phyloP scores from a whole-genome alignment of 2,888 invertebrate genomes.

The Megamerina dolium region DNA sequence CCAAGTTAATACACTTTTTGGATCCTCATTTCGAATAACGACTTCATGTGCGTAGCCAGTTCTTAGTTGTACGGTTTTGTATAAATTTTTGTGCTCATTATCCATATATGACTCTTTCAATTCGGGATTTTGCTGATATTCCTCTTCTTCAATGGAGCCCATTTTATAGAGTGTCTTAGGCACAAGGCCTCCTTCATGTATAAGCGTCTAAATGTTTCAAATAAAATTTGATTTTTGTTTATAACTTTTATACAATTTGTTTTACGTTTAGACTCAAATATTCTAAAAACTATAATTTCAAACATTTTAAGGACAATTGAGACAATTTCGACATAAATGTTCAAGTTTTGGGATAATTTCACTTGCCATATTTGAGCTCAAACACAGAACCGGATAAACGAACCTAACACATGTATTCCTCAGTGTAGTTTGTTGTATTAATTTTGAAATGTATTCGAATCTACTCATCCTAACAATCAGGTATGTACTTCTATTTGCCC shows the following conservation, averaged over 20 bases:
- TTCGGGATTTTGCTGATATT: constrained; percentile 23
- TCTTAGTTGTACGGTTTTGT: constrained; percentile 42
- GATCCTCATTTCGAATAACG: constrained; percentile 71
- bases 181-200: constrained; percentile 81
- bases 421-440: too few species aligned
- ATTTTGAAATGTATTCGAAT: too few species aligned
- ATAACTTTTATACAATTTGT: too few species aligned
- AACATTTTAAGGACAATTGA: too few species aligned
- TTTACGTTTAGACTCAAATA: not conserved
- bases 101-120: constrained; percentile 20
- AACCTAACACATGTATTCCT: too few species aligned
- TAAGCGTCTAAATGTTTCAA: constrained; percentile 66
- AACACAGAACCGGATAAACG: too few species aligned
- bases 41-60: constrained; percentile 65
- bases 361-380: too few species aligned
- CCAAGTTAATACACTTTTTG: constrained; percentile 89
- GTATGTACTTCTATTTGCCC: too few species aligned
- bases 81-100: constrained; percentile 44
- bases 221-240: too few species aligned
- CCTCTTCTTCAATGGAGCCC: constrained; percentile 41
- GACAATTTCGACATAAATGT: too few species aligned
- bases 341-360: too few species aligned
- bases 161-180: constrained; percentile 80
- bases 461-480: too few species aligned
- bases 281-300: not conserved